Evolutionary conservation across 2,888 invertebrate genomes (phyloP).

Genomic region (Scotopteryx bipunctaria): DNA sequence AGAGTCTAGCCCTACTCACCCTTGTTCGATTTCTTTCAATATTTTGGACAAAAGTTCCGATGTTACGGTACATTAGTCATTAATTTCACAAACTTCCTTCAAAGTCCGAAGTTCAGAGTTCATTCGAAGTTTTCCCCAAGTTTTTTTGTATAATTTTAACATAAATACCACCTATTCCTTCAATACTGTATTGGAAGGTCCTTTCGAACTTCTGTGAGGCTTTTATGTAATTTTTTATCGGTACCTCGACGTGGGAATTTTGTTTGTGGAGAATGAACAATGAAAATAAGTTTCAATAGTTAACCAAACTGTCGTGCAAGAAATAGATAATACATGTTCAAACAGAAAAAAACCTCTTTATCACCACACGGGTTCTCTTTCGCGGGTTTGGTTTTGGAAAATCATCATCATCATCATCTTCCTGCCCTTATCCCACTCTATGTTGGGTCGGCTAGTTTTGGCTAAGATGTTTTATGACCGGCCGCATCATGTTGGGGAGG

Average conservation of each 20-base stretch:
- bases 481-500: too few relatives aligned
- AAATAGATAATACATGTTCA: too few relatives aligned
- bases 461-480: too few relatives aligned
- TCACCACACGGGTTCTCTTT: too few relatives aligned
- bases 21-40: slow-evolving; percentile 8
- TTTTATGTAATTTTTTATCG: slow-evolving; percentile 17
- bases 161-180: slow-evolving; percentile 26
- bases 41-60: slow-evolving; percentile 27
- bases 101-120: slow-evolving; percentile 29
- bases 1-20: neutral
- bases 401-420: too few relatives aligned
- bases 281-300: too few relatives aligned
- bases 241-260: slow-evolving; percentile 20
- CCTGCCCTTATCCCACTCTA: too few relatives aligned
- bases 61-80: slow-evolving; percentile 47
- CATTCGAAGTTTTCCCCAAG: slow-evolving; percentile 6
- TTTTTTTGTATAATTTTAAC: slow-evolving; percentile 36
- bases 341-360: too few relatives aligned
- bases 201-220: slow-evolving; percentile 13
- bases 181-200: slow-evolving; percentile 23
- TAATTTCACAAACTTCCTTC: slow-evolving; percentile 39
- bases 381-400: too few relatives aligned
- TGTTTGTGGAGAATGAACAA: slow-evolving; percentile 7
- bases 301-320: too few relatives aligned
- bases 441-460: too few relatives aligned